Evolutionary conservation across 2,888 invertebrate species (phyloP).

Genomic region (Linhomoeus sp.): DNA sequence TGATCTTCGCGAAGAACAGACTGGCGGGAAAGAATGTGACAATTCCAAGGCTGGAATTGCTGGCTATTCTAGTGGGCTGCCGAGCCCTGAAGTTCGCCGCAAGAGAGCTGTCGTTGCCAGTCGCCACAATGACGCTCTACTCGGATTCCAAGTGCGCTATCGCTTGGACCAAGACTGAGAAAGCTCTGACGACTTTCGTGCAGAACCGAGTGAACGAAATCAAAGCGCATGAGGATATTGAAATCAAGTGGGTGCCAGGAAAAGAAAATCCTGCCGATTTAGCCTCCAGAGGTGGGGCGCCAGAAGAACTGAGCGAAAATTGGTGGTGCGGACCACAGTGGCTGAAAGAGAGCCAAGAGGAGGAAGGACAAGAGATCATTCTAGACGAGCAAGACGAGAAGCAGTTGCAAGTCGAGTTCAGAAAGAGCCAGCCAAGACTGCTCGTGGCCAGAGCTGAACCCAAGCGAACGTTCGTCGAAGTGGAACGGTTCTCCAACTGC

Average conservation of each 20-base stretch:
- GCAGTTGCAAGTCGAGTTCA: no score
- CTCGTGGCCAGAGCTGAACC: no score
- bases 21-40: not conserved
- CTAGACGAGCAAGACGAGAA: not conserved
- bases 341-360: not conserved
- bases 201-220: not conserved
- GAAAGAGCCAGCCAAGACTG: no score
- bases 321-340: not conserved
- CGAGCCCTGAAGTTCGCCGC: not conserved
- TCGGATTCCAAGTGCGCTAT: slow-evolving; percentile 1
- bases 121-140: not conserved
- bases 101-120: not conserved
- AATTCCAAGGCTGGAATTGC: not conserved
- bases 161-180: not conserved
- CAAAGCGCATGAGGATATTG: not conserved
- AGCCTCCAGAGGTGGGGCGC: not conserved
- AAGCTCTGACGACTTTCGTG: not conserved
- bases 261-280: not conserved
- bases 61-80: not conserved
- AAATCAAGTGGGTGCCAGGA: not conserved
- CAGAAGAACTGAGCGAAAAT: not conserved
- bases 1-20: not conserved
- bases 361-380: not conserved
- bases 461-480: no score
- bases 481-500: no score